Conservation (phyloP, 2,113 vertebrate species). For the Haplotaxodon microlepis region DNA sequence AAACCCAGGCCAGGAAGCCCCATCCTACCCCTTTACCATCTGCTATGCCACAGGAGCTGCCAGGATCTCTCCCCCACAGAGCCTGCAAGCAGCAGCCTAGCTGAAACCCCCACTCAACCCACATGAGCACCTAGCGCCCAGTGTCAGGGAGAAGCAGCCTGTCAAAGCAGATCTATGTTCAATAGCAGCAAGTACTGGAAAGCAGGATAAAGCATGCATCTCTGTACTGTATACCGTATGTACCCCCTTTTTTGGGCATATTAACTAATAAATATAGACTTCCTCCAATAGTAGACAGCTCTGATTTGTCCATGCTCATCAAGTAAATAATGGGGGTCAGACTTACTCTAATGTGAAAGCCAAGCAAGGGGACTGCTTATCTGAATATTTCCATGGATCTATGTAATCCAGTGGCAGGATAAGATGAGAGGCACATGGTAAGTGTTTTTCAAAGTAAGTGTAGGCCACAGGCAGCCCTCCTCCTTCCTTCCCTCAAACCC, state of each 20-base stretch:
- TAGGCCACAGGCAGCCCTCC: conserved; percentile 54
- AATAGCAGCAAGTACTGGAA: background rate
- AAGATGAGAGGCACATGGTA: conserved; percentile 46
- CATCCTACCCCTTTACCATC: conserved; percentile 60
- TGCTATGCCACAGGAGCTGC: conserved; percentile 64
- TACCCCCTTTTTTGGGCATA: background rate
- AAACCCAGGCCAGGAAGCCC: conserved; percentile 48
- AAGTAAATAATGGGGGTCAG: background rate
- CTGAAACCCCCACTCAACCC: conserved; percentile 1
- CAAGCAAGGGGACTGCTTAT: conserved; percentile 44
- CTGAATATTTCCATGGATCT: conserved; percentile 26
- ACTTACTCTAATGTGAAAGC: conserved; percentile 23
- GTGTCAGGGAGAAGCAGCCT: conserved; percentile 21
- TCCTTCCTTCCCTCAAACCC: conserved; percentile 54
- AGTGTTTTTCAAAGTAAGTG: conserved; percentile 52
- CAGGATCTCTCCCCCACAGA: conserved; percentile 43
- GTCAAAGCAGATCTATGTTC: conserved; percentile 13
- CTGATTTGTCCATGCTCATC: background rate
- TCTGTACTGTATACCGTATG: background rate
- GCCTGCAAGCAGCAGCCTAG: background rate
- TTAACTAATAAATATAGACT: background rate
- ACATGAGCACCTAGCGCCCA: conserved; percentile 24
- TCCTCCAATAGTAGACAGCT: background rate
- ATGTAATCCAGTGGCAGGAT: conserved; percentile 48
- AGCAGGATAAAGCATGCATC: background rate